These are phyloP conservation scores for Clanis bilineata DNA, from an alignment of 2,888 invertebrate species.

Conservation along the genomic window DNA sequence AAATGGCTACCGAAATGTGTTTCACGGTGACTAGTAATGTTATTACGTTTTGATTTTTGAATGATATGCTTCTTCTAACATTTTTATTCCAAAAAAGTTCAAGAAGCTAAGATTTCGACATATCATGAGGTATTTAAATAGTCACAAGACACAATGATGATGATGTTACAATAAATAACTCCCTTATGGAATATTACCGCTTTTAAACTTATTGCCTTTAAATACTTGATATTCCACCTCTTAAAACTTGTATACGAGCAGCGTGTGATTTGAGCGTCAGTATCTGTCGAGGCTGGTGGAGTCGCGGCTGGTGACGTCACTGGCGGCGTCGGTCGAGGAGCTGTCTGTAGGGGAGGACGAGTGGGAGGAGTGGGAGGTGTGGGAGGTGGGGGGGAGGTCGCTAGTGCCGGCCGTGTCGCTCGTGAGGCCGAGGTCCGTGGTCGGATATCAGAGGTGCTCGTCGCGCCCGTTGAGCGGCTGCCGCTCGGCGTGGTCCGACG, in stretches of 20 bases:
- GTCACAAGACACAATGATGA: not conserved
- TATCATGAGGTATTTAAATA: slow-evolving; percentile 40
- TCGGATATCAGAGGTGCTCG: slow-evolving; percentile 86
- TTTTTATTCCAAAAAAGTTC: slow-evolving; percentile 56
- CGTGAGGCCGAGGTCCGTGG: slow-evolving; percentile 54
- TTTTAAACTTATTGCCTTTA: slow-evolving; percentile 7
- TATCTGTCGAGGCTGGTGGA: slow-evolving; percentile 71
- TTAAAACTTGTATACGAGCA: slow-evolving; percentile 44
- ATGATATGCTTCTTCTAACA: slow-evolving; percentile 36
- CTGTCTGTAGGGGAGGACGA: slow-evolving; percentile 39
- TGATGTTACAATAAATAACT: not conserved
- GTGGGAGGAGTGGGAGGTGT: slow-evolving; percentile 39
- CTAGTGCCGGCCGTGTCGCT: slow-evolving; percentile 49
- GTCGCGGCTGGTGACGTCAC: slow-evolving; percentile 74
- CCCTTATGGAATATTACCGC: slow-evolving; percentile 1
- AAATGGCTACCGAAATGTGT: slow-evolving; percentile 10
- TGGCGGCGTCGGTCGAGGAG: slow-evolving; percentile 69
- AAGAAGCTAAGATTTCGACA: slow-evolving; percentile 47
- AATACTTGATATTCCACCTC: not conserved
- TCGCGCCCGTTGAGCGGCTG: slow-evolving; percentile 92
- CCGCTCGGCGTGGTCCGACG: slow-evolving; percentile 90
- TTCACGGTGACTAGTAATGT: slow-evolving; percentile 63
- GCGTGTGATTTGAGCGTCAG: slow-evolving; percentile 49
- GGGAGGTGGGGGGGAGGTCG: slow-evolving; percentile 35
- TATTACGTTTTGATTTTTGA: slow-evolving; percentile 39